phyloP scores from a whole-genome alignment of 2,113 vertebrate genomes.

The Dasyurus viverrinus region DNA sequence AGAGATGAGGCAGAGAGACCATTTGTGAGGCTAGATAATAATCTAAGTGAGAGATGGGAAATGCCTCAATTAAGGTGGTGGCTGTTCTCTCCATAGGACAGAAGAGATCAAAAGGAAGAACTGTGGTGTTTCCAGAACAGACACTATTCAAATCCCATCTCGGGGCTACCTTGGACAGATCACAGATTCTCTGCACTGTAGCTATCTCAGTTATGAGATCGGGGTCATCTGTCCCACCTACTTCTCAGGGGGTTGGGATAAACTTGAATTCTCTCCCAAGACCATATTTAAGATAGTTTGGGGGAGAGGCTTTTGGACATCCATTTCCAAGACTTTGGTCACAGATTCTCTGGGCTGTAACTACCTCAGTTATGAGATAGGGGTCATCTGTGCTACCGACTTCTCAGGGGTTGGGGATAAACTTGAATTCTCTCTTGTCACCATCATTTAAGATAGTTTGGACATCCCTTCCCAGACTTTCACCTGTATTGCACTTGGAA shows the following conservation, averaged over 20 bases:
- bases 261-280: neutral
- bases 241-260: neutral
- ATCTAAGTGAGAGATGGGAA: neutral
- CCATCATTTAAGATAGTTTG: neutral
- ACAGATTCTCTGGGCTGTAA: neutral
- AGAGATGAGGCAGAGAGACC: neutral
- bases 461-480: neutral
- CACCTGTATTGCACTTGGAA: neutral
- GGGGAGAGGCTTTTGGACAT: neutral
- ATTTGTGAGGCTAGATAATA: neutral
- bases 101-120: neutral
- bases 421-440: neutral
- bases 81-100: neutral
- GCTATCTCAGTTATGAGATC: neutral
- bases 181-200: neutral
- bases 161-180: neutral
- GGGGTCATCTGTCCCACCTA: neutral
- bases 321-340: neutral
- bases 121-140: neutral
- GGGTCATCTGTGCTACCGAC: neutral
- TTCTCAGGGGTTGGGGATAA: neutral
- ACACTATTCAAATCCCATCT: neutral
- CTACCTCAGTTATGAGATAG: neutral
- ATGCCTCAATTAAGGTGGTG: neutral
- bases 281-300: neutral